Conservation (phyloP, 2,113 vertebrate genomes). For the Bujurquina vittata region DNA sequence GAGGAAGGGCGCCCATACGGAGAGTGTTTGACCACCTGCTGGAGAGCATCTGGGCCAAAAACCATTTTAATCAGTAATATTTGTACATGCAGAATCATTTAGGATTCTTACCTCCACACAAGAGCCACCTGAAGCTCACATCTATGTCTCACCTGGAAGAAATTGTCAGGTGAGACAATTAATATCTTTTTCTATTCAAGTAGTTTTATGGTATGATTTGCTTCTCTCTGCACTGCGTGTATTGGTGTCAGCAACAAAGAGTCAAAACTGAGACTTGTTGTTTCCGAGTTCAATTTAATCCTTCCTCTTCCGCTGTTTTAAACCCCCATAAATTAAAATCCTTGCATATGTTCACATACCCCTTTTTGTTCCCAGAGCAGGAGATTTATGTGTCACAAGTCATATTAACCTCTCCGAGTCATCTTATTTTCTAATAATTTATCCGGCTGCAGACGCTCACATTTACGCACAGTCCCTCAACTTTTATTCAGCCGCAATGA, state of each 20-base stretch:
- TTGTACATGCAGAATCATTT: not conserved
- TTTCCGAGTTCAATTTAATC: not conserved
- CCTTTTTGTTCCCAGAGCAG: not conserved
- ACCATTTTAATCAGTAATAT: not conserved
- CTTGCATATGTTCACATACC: constrained; percentile 9
- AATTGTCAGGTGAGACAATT: not conserved
- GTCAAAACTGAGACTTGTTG: not conserved
- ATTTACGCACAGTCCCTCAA: constrained; percentile 65
- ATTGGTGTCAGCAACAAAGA: not conserved
- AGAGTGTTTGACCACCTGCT: not conserved
- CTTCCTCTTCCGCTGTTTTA: not conserved
- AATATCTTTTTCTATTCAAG: not conserved
- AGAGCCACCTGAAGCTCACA: not conserved
- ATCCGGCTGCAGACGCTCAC: constrained; percentile 46
- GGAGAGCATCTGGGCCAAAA: constrained; percentile 2
- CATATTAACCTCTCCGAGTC: constrained; percentile 56
- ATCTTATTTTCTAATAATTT: constrained; percentile 66
- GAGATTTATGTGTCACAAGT: constrained; percentile 49
- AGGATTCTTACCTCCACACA: not conserved
- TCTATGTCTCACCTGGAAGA: not conserved
- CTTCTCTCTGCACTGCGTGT: not conserved
- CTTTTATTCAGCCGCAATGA: constrained; percentile 74
- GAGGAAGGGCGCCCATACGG: not conserved
- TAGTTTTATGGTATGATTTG: constrained; percentile 1
- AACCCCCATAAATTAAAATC: constrained; percentile 18